Evolutionary conservation across 2,888 invertebrate genomes (phyloP).

Genomic region (Synanthedon vespiformis): DNA sequence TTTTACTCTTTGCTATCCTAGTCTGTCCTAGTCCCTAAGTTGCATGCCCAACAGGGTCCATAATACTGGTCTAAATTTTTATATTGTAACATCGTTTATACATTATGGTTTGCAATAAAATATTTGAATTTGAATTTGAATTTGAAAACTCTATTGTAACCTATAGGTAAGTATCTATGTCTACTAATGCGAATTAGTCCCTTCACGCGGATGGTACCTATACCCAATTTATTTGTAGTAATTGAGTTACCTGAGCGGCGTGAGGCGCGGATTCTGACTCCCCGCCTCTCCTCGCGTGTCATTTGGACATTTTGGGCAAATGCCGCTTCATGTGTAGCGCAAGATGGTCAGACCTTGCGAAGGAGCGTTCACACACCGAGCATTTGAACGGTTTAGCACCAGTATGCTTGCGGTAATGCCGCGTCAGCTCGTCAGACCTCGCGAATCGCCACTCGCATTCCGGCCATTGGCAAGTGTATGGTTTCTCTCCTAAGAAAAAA

Average conservation of each 20-base stretch:
- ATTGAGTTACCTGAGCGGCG: conserved; percentile 37
- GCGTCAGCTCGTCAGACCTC: conserved; percentile 93
- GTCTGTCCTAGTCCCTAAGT: no score
- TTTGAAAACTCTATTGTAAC: no score
- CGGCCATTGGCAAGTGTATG: conserved; percentile 97
- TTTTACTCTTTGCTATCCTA: no score
- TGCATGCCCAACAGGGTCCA: no score
- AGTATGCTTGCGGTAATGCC: conserved; percentile 97
- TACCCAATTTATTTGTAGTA: no score
- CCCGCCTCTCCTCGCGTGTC: conserved; percentile 65
- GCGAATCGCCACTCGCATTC: conserved; percentile 99
- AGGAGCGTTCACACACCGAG: conserved; percentile 93
- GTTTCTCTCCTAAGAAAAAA: conserved; percentile 86
- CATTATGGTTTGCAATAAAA: no score
- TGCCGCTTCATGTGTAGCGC: conserved; percentile 97
- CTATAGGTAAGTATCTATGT: no score
- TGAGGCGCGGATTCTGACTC: conserved; percentile 51
- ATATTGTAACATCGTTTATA: no score
- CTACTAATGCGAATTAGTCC: no score
- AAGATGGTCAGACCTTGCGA: conserved; percentile 94
- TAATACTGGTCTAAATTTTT: no score
- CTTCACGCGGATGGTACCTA: no score
- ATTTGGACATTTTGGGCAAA: conserved; percentile 87
- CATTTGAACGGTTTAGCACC: conserved; percentile 98
- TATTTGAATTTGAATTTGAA: no score